These are phyloP conservation scores for Sisyra nigra DNA, from an alignment of 2,888 invertebrate species.

Conservation along the genomic window DNA sequence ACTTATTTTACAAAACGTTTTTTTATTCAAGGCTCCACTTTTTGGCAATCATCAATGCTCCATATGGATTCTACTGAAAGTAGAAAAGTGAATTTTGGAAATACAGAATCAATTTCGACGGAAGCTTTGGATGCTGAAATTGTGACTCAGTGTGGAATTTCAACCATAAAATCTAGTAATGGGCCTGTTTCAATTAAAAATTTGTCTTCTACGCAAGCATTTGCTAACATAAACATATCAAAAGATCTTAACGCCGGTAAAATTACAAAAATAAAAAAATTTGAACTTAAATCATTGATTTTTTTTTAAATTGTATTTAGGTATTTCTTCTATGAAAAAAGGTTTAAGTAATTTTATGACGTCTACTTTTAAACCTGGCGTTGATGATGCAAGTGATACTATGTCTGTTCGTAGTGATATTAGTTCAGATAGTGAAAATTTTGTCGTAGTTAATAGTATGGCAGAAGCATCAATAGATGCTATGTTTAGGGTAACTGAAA, in stretches of 20 bases:
- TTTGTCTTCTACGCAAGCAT: constrained; percentile 12
- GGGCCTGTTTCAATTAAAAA: constrained; percentile 12
- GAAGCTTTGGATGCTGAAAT: constrained; percentile 17
- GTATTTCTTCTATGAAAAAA: constrained; percentile 65
- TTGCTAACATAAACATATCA: constrained; percentile 19
- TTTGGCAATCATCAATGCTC: constrained; percentile 5
- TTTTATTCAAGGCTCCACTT: neutral
- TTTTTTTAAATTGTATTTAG: constrained; percentile 21
- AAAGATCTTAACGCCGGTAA: constrained; percentile 35
- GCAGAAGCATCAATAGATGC: constrained; percentile 50
- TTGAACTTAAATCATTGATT: too few relatives aligned
- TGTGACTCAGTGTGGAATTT: constrained; percentile 9
- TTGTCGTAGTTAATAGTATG: constrained; percentile 50
- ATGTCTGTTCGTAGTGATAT: constrained; percentile 64
- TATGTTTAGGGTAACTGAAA: constrained; percentile 37
- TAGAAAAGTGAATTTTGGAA: constrained; percentile 12
- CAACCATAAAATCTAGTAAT: constrained; percentile 11
- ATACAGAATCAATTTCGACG: constrained; percentile 21
- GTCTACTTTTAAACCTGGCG: constrained; percentile 55
- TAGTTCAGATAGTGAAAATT: constrained; percentile 78
- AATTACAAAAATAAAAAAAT: neutral
- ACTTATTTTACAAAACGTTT: neutral
- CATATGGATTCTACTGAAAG: constrained; percentile 10
- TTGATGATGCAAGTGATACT: constrained; percentile 61
- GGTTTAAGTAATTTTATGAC: constrained; percentile 71